A percentile compares a stretch with the other conserved stretches of the same genome.
Evolutionary conservation across 2,113 vertebrate genomes (phyloP).

Genomic region (Antechinus stuartii): DNA sequence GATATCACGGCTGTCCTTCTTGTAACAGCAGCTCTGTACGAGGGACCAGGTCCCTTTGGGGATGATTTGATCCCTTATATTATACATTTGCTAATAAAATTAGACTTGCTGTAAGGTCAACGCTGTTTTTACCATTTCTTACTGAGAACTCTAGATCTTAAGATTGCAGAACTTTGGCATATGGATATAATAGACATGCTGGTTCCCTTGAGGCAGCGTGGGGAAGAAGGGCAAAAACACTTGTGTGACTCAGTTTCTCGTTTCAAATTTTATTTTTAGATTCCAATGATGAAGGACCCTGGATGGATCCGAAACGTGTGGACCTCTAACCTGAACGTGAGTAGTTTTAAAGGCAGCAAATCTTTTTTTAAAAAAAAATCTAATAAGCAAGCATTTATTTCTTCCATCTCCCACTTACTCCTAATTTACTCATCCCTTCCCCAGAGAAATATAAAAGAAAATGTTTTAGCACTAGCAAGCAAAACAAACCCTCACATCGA

Average conservation of each 20-base stretch:
- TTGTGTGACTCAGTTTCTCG: background rate
- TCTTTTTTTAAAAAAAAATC: background rate
- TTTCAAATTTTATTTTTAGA: slow-evolving; percentile 79
- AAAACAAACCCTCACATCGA: background rate
- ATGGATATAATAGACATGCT: background rate
- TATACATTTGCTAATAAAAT: background rate
- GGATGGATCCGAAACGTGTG: slow-evolving; percentile 87
- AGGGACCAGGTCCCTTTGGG: background rate
- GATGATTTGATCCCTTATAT: background rate
- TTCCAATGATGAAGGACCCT: slow-evolving; percentile 85
- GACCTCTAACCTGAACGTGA: slow-evolving; percentile 85
- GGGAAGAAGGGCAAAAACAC: background rate
- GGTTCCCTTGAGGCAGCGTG: background rate
- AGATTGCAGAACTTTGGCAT: background rate
- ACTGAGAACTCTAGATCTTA: background rate
- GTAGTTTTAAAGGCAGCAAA: slow-evolving; percentile 36
- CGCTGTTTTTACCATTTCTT: background rate
- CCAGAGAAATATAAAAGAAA: background rate
- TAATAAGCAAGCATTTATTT: background rate
- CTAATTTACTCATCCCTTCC: background rate
- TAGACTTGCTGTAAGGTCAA: background rate
- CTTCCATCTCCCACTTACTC: background rate
- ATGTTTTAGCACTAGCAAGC: background rate
- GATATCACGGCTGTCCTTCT: background rate
- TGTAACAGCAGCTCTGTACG: background rate